Evolutionary conservation across 2,113 vertebrate species (phyloP).

Genomic region (Ramphastos sulfuratus): DNA sequence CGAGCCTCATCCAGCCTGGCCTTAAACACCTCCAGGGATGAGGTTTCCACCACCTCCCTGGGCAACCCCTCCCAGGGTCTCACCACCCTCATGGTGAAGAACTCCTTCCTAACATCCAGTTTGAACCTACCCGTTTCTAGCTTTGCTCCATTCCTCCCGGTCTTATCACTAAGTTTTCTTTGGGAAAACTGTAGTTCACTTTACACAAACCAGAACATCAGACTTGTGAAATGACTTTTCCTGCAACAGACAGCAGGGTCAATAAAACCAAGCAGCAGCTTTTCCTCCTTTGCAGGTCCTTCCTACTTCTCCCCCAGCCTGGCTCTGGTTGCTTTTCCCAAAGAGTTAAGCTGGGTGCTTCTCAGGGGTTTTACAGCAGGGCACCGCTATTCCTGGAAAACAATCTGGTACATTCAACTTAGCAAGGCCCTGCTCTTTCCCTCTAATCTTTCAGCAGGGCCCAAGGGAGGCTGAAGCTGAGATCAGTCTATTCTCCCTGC

Average conservation of each 20-base stretch:
- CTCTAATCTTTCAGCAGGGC: constrained; percentile 98
- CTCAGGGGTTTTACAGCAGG: constrained; percentile 75
- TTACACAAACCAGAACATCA: background rate
- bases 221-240: background rate
- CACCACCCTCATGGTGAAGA: no score
- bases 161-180: background rate
- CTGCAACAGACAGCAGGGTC: background rate
- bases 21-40: no score
- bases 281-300: background rate
- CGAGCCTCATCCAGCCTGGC: no score
- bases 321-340: constrained; percentile 19
- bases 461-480: constrained; percentile 98
- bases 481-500: constrained; percentile 91
- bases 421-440: constrained; percentile 88
- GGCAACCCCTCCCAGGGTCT: no score
- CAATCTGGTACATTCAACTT: constrained; percentile 98
- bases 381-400: constrained; percentile 87
- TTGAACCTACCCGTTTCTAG: no score
- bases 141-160: no score
- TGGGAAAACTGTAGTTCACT: background rate
- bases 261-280: background rate
- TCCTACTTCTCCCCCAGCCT: background rate
- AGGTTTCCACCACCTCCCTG: no score
- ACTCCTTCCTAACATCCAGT: no score
- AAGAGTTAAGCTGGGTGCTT: constrained; percentile 81